These are phyloP conservation scores for Ornithoptera priamus DNA, from an alignment of 2,888 invertebrate species.

Conservation along the genomic window DNA sequence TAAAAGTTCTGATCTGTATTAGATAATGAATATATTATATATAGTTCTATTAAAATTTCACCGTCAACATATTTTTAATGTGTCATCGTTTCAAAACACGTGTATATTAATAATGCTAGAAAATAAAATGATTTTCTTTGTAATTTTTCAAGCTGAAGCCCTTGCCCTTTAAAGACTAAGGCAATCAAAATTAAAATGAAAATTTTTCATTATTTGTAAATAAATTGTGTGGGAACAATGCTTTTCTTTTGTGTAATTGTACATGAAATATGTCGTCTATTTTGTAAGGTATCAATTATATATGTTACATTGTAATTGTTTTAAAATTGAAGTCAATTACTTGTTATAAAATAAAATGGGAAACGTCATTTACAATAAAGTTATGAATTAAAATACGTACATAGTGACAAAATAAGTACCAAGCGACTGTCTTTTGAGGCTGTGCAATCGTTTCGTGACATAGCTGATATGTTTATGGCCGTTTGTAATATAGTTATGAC, in stretches of 20 bases:
- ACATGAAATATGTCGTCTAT: background rate
- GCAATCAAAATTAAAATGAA: too few relatives aligned
- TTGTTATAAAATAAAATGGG: background rate
- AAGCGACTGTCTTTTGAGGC: background rate
- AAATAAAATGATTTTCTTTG: background rate
- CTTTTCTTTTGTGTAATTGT: too few relatives aligned
- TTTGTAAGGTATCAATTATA: background rate
- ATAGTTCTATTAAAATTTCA: background rate
- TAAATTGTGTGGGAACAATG: too few relatives aligned
- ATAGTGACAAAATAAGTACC: background rate
- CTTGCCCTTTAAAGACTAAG: too few relatives aligned
- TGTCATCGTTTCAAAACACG: background rate
- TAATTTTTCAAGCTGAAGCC: too few relatives aligned
- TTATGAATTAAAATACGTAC: background rate
- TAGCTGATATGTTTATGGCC: slow-evolving; percentile 2
- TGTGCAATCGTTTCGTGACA: slow-evolving; percentile 11
- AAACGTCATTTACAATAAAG: background rate
- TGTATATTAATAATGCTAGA: background rate
- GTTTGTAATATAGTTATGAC: background rate
- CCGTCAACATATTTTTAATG: background rate
- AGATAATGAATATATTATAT: background rate
- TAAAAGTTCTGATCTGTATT: background rate
- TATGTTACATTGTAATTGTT: background rate
- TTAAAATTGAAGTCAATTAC: background rate
- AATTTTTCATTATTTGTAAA: too few relatives aligned